Evolutionary conservation across 2,888 invertebrate genomes (phyloP).

Genomic region (Trissonchulus latispiculum): DNA sequence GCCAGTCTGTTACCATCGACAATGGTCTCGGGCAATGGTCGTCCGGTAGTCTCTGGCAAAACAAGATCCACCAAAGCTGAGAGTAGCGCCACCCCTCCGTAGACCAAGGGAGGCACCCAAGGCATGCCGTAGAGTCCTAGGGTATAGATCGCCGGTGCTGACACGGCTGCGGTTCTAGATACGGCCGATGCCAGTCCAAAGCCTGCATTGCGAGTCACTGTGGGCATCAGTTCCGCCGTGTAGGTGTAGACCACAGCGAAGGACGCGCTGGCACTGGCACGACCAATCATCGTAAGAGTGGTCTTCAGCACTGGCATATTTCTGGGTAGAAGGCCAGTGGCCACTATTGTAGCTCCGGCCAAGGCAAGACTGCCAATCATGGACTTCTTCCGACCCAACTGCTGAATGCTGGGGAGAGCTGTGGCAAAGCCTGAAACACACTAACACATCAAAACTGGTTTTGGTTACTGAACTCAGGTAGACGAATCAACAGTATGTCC

Average conservation of each 20-base stretch:
- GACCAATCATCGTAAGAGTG: conserved; percentile 16
- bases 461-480: too few species aligned
- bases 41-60: not conserved
- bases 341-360: conserved; percentile 13
- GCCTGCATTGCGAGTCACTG: conserved; percentile 23
- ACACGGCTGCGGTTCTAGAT: conserved; percentile 20
- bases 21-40: conserved; percentile 8
- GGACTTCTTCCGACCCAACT: conserved; percentile 8
- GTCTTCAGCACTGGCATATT: not conserved
- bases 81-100: not conserved
- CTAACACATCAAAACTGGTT: too few species aligned
- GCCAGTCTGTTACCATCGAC: conserved; percentile 3
- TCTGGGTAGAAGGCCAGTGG: not conserved
- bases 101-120: conserved; percentile 4
- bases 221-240: conserved; percentile 24
- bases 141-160: conserved; percentile 22
- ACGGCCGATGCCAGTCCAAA: conserved; percentile 17
- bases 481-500: too few species aligned
- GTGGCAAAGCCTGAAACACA: too few species aligned
- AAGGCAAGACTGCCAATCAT: conserved; percentile 9
- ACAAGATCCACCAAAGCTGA: not conserved
- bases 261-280: conserved; percentile 12
- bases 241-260: conserved; percentile 26
- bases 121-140: conserved; percentile 9
- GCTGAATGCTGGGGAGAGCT: too few species aligned